Evolutionary conservation across 1,140 invertebrate genomes (phyloP).

Genomic region (Pentalonia nigronervosa): DNA sequence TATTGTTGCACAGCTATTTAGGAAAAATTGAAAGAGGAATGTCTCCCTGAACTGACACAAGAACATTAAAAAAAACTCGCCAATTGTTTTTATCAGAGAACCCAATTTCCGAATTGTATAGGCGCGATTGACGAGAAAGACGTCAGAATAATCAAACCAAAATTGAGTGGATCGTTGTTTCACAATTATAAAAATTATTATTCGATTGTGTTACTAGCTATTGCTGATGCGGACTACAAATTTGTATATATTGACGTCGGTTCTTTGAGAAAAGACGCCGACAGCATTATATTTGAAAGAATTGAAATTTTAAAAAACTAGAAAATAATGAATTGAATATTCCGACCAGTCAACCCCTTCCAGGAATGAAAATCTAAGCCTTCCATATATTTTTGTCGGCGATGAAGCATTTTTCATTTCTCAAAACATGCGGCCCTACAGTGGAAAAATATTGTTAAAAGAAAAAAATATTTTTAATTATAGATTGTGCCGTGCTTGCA

Average conservation of each 20-base stretch:
- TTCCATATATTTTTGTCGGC: too few species aligned
- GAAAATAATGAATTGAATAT: too few species aligned
- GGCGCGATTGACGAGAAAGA: not conserved
- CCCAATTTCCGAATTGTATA: not conserved
- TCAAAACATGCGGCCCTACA: too few species aligned
- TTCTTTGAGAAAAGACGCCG: conserved; percentile 49
- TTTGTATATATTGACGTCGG: conserved; percentile 53
- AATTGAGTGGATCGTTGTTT: conserved; percentile 7
- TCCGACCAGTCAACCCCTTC: too few species aligned
- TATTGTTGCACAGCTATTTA: conserved; percentile 56
- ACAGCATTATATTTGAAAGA: conserved; percentile 49
- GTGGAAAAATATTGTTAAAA: too few species aligned
- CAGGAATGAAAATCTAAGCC: too few species aligned
- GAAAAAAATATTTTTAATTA: too few species aligned
- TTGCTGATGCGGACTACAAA: conserved; percentile 29
- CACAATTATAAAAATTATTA: conserved; percentile 39
- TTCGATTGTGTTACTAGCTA: conserved; percentile 36
- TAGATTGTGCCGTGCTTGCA: not conserved
- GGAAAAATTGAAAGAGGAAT: conserved; percentile 58
- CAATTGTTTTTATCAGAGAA: not conserved
- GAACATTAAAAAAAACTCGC: conserved; percentile 55
- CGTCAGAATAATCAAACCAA: not conserved
- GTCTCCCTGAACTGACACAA: conserved; percentile 57
- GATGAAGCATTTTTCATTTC: too few species aligned
- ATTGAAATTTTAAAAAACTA: too few species aligned